Evolutionary conservation across 2,797 vertebrate genomes (phyloP).

Genomic region (Gobionotothen gibberifrons): DNA sequence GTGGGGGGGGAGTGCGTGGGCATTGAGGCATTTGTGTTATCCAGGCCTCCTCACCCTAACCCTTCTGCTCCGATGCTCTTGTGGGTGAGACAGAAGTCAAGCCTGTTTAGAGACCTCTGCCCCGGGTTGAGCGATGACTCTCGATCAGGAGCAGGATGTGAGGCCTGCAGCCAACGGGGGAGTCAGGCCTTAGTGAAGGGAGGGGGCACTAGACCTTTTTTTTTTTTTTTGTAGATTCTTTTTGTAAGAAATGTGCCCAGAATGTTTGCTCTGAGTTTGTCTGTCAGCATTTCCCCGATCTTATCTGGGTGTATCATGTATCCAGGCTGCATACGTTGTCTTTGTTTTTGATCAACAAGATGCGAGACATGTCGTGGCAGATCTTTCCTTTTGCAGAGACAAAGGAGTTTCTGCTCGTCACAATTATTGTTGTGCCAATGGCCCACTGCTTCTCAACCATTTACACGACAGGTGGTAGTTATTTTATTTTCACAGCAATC

Average conservation of each 20-base stretch:
- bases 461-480: slow-evolving; percentile 28
- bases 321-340: slow-evolving; percentile 28
- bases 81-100: slow-evolving; percentile 64
- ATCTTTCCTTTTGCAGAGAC: slow-evolving; percentile 46
- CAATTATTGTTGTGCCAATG: slow-evolving; percentile 29
- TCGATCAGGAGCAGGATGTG: slow-evolving; percentile 36
- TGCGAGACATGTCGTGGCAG: slow-evolving; percentile 70
- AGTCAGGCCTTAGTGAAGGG: slow-evolving; percentile 6
- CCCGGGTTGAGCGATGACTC: slow-evolving; percentile 41
- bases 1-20: slow-evolving; percentile 68
- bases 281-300: background rate
- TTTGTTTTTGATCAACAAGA: slow-evolving; percentile 61
- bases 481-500: slow-evolving; percentile 30
- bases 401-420: slow-evolving; percentile 56
- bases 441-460: slow-evolving; percentile 30
- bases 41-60: slow-evolving; percentile 69
- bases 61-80: slow-evolving; percentile 67
- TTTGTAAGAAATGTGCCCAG: background rate
- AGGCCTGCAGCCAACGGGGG: background rate
- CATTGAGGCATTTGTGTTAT: slow-evolving; percentile 74
- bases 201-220: background rate
- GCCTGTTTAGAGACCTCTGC: slow-evolving; percentile 72
- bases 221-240: background rate
- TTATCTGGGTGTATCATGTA: slow-evolving; percentile 40
- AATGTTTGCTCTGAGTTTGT: background rate